These are phyloP conservation scores for Potamilus streckersoni DNA, from an alignment of 1,140 invertebrate genomes.

Conservation along the genomic window DNA sequence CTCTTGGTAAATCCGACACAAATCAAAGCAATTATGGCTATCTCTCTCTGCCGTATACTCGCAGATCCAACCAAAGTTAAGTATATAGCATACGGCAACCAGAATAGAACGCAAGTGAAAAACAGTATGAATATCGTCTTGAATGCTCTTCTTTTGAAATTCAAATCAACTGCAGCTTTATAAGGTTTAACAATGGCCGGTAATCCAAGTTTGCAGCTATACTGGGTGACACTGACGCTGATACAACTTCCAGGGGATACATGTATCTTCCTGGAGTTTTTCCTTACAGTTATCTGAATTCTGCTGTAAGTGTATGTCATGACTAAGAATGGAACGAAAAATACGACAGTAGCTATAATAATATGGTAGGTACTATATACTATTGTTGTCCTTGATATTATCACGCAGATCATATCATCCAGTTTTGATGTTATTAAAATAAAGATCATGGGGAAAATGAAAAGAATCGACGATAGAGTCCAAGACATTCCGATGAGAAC, in stretches of 20 bases:
- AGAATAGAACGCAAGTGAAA: slow-evolving; percentile 20
- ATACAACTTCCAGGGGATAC: slow-evolving; percentile 19
- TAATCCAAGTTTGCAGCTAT: slow-evolving; percentile 29
- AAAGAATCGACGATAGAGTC: slow-evolving; percentile 3
- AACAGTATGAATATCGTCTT: slow-evolving; percentile 25
- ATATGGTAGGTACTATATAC: slow-evolving; percentile 5
- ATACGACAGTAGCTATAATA: slow-evolving; percentile 6
- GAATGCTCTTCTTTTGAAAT: slow-evolving; percentile 23
- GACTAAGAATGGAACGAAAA: slow-evolving; percentile 10
- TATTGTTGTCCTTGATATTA: background rate
- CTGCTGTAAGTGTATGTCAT: slow-evolving; percentile 25
- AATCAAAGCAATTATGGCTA: slow-evolving; percentile 1
- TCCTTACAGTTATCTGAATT: slow-evolving; percentile 22
- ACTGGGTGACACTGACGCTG: slow-evolving; percentile 26
- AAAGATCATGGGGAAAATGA: slow-evolving; percentile 6
- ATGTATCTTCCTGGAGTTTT: slow-evolving; percentile 17
- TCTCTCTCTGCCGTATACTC: background rate
- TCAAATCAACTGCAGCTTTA: slow-evolving; percentile 18
- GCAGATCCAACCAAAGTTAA: background rate
- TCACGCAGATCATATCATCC: slow-evolving; percentile 9
- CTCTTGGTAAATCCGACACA: slow-evolving; percentile 20
- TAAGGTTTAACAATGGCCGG: slow-evolving; percentile 18
- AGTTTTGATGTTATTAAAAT: background rate
- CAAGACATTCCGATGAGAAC: slow-evolving; percentile 11
- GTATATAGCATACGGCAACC: slow-evolving; percentile 15